Conservation (phyloP, 2,113 vertebrate species). For the Phaethornis superciliosus region DNA sequence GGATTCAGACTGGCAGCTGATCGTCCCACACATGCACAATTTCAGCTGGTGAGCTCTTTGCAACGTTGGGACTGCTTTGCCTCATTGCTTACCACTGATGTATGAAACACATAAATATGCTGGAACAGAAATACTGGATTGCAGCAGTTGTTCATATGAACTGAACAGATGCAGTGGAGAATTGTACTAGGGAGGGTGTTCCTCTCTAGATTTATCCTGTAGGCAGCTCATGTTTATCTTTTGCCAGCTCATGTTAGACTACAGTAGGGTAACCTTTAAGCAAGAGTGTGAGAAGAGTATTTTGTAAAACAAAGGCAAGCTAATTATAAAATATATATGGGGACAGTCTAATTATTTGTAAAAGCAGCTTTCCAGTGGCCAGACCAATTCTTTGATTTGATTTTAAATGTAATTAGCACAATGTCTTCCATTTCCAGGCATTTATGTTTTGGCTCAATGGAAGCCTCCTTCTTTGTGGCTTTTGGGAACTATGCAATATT, state of each 20-base stretch:
- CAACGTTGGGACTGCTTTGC: background rate
- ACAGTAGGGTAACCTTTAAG: background rate
- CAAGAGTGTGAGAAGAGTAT: background rate
- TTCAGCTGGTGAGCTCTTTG: constrained; percentile 53
- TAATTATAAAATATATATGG: background rate
- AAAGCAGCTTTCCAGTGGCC: background rate
- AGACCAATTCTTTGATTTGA: background rate
- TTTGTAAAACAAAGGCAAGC: constrained; percentile 11
- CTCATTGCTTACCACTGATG: constrained; percentile 9
- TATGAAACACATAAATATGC: constrained; percentile 14
- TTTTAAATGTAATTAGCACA: background rate
- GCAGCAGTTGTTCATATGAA: constrained; percentile 54
- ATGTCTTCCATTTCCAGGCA: background rate
- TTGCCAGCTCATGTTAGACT: background rate
- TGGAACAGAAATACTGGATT: constrained; percentile 7
- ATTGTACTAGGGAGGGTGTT: background rate
- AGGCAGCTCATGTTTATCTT: constrained; percentile 1
- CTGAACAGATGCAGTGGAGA: constrained; percentile 47
- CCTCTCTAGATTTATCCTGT: constrained; percentile 25
- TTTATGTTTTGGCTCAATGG: background rate
- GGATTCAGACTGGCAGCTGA: constrained; percentile 62
- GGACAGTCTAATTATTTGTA: background rate
- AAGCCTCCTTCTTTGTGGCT: background rate
- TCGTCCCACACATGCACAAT: constrained; percentile 29
- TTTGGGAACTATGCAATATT: background rate